A percentile compares a stretch with the other conserved stretches of the same genome.
phyloP scores from a whole-genome alignment of 2,113 vertebrate species.

The Tor tambroides region DNA sequence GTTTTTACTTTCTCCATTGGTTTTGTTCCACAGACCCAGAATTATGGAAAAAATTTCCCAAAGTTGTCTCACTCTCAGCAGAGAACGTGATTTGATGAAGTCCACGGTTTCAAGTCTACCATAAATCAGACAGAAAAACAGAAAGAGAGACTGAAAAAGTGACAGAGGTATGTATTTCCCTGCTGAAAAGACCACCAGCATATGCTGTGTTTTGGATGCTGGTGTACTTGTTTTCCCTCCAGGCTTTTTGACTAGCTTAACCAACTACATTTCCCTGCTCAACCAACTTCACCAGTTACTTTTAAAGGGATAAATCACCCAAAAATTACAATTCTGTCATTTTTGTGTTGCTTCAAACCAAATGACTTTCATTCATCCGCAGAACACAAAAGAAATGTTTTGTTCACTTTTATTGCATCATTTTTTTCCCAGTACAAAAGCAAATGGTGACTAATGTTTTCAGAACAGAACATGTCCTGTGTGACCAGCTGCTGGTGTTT shows the following conservation, averaged over 20 bases:
- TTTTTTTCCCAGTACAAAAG: background rate
- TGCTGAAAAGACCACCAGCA: constrained; percentile 5
- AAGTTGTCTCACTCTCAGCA: background rate
- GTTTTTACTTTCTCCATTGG: background rate
- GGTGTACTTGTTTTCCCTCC: background rate
- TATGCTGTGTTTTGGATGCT: constrained; percentile 3
- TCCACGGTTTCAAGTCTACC: background rate
- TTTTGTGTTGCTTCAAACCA: background rate
- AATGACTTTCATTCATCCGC: background rate
- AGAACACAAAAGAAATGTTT: background rate
- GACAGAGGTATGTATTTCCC: constrained; percentile 27
- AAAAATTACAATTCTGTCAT: background rate
- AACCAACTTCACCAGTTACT: background rate
- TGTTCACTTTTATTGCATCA: background rate
- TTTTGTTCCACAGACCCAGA: background rate
- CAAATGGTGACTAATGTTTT: background rate
- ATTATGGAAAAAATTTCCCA: background rate
- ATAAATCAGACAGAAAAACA: background rate
- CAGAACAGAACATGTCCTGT: background rate
- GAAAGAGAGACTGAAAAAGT: constrained; percentile 15
- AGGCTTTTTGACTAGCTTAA: background rate
- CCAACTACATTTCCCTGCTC: background rate
- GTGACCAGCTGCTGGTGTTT: background rate
- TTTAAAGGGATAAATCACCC: background rate
- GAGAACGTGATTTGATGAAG: background rate